Conservation (phyloP, 2,888 invertebrate species). For the Phengaris arion region DNA sequence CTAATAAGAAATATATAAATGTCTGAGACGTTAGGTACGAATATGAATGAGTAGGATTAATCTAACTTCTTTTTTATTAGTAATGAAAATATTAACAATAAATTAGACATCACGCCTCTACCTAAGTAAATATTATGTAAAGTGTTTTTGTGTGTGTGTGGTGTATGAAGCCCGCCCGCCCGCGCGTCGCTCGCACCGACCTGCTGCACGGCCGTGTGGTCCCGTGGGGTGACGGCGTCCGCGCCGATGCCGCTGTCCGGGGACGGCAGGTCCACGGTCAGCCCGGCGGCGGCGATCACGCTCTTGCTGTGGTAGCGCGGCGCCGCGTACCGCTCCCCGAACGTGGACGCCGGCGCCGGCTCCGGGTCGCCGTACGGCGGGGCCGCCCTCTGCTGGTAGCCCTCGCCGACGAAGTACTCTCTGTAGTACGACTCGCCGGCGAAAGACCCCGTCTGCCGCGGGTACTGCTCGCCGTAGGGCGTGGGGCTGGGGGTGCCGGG, state of each 20-base stretch:
- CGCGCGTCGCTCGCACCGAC: slow-evolving; percentile 80
- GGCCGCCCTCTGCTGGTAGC: slow-evolving; percentile 80
- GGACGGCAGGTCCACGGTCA: slow-evolving; percentile 96
- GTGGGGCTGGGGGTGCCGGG: slow-evolving; percentile 84
- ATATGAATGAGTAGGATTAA: background rate
- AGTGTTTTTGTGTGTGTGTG: slow-evolving; percentile 45
- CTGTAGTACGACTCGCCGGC: slow-evolving; percentile 88
- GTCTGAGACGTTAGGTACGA: background rate
- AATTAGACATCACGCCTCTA: slow-evolving; percentile 1
- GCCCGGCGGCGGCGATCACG: slow-evolving; percentile 86
- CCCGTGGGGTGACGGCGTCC: slow-evolving; percentile 94
- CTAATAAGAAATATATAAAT: slow-evolving; percentile 8
- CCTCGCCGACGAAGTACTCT: slow-evolving; percentile 86
- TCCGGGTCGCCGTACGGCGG: slow-evolving; percentile 79
- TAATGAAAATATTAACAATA: slow-evolving; percentile 12
- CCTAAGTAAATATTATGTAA: slow-evolving; percentile 39
- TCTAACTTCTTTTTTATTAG: slow-evolving; percentile 9
- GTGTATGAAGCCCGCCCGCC: slow-evolving; percentile 63
- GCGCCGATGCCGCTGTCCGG: slow-evolving; percentile 98
- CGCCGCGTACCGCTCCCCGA: slow-evolving; percentile 84
- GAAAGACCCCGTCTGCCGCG: slow-evolving; percentile 80
- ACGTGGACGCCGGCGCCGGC: slow-evolving; percentile 81
- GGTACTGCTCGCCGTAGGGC: slow-evolving; percentile 77
- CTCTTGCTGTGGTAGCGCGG: slow-evolving; percentile 86
- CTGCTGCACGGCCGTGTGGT: slow-evolving; percentile 94